Base-by-base conservation (phyloP, 2,888 invertebrate species). In the Scaptomyza caliginosa region DNA sequence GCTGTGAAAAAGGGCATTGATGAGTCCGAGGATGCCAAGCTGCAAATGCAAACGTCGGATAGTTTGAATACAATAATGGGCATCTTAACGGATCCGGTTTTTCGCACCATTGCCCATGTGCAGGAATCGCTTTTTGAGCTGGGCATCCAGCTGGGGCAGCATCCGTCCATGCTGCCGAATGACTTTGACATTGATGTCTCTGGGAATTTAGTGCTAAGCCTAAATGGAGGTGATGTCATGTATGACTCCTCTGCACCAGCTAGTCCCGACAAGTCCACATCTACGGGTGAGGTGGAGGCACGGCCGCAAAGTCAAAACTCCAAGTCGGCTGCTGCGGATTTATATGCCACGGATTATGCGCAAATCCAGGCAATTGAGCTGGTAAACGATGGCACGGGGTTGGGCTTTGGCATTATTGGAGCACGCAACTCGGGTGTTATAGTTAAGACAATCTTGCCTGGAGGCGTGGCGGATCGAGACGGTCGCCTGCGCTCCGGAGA, bases 321-420 rank as follows among this genome's bases (percentile, higher is more conserved):
- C 0, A 89, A 95, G 93, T 90, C 94, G 93, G 92, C 93, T 0
- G 72, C 94, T 74, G 94, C 94, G 88, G 95, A 95, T 92, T 93
- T 95, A 89, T 93, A 97, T 63, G 94, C 93, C 42, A 96, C 97
- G 62, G 98, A 98, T 92, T 98, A 97, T 96, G 97, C 97, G 17
- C 98, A 98, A 92, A 96, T 99, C 82, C 99, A 99, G 93, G 97
- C 98, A 63, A 98, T 99, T 85, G 98, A 99, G 90, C 93, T 99
- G 72, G 95, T 98, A 42, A 99, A 99, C 92, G 99, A 99, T 94
- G 99, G 98, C 67, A 97, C 98, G 63, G 99, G 99, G 26, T 94
- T 99, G 78, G 99, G 99, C 34, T 99, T 99, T 92, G 99, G 98
- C 65, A 99, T 99, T 88, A 98, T 99, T 88, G 99, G 99, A 21